phyloP scores from a whole-genome alignment of 2,888 invertebrate genomes.

The Callimorpha dominula region DNA sequence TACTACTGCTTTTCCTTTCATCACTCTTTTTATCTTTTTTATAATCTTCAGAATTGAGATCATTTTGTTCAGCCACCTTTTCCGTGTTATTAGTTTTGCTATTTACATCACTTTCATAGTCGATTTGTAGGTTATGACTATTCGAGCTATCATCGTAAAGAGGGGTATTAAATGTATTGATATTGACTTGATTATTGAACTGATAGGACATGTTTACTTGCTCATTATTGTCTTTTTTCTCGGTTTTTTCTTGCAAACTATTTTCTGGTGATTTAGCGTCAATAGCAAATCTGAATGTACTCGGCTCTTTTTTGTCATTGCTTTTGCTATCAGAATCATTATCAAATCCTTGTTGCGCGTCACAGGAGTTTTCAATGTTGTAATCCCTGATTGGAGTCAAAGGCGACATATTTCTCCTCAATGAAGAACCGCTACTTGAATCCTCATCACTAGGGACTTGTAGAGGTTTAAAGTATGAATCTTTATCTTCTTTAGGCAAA shows the following conservation, averaged over 20 bases:
- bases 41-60: conserved; percentile 68
- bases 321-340: conserved; percentile 67
- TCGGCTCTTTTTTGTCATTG: conserved; percentile 72
- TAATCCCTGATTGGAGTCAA: conserved; percentile 81
- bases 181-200: conserved; percentile 76
- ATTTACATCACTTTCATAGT: conserved; percentile 82
- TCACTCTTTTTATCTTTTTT: conserved; percentile 73
- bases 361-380: conserved; percentile 82
- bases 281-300: conserved; percentile 76
- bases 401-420: conserved; percentile 81
- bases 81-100: conserved; percentile 78
- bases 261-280: conserved; percentile 73
- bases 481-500: conserved; percentile 72
- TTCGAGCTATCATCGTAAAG: conserved; percentile 82
- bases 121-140: conserved; percentile 78
- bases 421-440: conserved; percentile 78
- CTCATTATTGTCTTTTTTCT: conserved; percentile 70
- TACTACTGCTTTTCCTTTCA: conserved; percentile 70
- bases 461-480: conserved; percentile 71
- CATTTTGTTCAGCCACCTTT: conserved; percentile 66
- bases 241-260: conserved; percentile 62
- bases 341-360: conserved; percentile 82
- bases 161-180: conserved; percentile 75
- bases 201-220: conserved; percentile 69
- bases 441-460: conserved; percentile 71